Conservation (phyloP, 2,113 vertebrate genomes). For the Myrmophylax atrothorax region DNA sequence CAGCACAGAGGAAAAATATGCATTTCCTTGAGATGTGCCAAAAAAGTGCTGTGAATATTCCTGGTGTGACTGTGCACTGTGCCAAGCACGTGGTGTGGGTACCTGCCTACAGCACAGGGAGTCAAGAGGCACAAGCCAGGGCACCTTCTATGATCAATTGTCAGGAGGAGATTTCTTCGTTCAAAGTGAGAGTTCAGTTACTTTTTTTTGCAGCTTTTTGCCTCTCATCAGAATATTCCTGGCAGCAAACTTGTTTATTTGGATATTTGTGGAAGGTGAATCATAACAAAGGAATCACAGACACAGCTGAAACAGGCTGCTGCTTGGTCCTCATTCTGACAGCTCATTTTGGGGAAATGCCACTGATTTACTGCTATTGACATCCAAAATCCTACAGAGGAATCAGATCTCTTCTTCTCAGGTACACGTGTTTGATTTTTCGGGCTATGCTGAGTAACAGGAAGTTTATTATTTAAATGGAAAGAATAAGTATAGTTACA, state of each 20-base stretch:
- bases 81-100: fast-evolving
- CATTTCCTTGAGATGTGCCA: neutral
- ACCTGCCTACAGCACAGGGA: fast-evolving
- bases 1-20: neutral
- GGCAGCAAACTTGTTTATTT: conserved; percentile 55
- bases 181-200: neutral
- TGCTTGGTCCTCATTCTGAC: neutral
- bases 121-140: neutral
- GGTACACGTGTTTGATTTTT: neutral
- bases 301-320: neutral
- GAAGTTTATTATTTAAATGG: neutral
- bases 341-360: neutral
- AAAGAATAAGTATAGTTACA: neutral
- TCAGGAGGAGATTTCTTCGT: neutral
- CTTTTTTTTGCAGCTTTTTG: neutral
- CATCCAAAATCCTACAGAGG: neutral
- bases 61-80: neutral
- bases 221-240: neutral
- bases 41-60: neutral
- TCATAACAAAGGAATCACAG: conserved; percentile 58
- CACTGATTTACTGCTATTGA: neutral
- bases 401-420: neutral
- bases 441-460: neutral
- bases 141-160: neutral
- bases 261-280: conserved; percentile 59